Percentiles rank a stretch among this genome's conserved stretches.
Conservation (phyloP, 2,113 vertebrate species). For the Kryptolebias marmoratus region DNA sequence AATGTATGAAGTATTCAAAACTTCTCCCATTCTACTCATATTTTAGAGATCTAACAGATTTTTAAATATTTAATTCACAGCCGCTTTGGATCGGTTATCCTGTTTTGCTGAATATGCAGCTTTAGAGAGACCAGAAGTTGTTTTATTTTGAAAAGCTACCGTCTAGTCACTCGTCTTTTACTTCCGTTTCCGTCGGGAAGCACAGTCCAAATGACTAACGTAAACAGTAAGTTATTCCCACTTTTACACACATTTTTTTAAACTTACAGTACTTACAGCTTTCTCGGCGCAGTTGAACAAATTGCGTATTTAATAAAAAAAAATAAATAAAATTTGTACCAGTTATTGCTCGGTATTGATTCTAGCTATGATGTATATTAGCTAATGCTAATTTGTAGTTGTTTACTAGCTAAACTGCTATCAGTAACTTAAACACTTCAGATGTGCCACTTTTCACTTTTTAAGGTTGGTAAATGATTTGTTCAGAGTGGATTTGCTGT, state of each 20-base stretch:
- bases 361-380: not conserved
- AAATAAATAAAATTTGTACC: too few species aligned
- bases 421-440: not conserved
- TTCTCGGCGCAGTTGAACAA: not conserved
- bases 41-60: too few species aligned
- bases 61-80: too few species aligned
- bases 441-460: not conserved
- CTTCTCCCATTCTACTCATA: not conserved
- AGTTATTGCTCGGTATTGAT: not conserved
- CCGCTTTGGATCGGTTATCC: too few species aligned
- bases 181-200: constrained; percentile 46
- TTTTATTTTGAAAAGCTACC: constrained; percentile 52
- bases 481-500: not conserved
- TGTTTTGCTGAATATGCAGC: too few species aligned
- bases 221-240: constrained; percentile 31
- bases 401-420: accelerated
- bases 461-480: not conserved
- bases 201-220: constrained; percentile 2
- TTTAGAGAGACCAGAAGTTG: accelerated
- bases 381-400: constrained; percentile 31
- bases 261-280: not conserved
- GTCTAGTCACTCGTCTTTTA: not conserved
- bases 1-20: not conserved
- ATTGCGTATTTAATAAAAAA: not conserved
- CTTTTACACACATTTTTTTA: not conserved